These are phyloP conservation scores for Epinotia brunnichana DNA, from an alignment of 2,888 invertebrate genomes.

Conservation along the genomic window DNA sequence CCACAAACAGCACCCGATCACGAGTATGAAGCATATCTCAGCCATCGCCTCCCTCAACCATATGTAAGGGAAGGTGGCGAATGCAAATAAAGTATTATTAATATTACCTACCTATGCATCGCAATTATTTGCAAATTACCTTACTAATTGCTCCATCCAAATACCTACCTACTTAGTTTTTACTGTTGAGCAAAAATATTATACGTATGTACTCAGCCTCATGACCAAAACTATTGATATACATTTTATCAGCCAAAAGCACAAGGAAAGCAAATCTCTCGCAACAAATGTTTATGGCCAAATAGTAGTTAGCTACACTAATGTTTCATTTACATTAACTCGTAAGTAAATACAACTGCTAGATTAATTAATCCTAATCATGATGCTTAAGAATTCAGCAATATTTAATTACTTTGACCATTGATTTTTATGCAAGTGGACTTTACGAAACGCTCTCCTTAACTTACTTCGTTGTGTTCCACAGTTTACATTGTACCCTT, in stretches of 20 bases:
- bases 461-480: conserved; percentile 20
- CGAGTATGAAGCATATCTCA: too few species aligned
- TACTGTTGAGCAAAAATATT: too few species aligned
- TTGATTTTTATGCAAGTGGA: neutral
- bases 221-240: neutral
- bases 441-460: conserved; percentile 1
- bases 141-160: too few species aligned
- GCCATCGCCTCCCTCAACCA: too few species aligned
- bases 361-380: neutral
- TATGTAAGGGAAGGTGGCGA: too few species aligned
- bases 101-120: too few species aligned
- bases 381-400: conserved; percentile 1
- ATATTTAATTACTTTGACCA: neutral
- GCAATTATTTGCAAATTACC: too few species aligned
- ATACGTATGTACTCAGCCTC: too few species aligned
- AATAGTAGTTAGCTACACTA: neutral
- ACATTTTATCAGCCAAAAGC: neutral
- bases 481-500: conserved; percentile 38
- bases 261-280: neutral
- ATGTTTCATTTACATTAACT: neutral
- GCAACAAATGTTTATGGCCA: neutral
- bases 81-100: too few species aligned
- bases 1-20: too few species aligned
- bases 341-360: neutral
- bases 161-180: too few species aligned